Base-by-base conservation (phyloP, 2,797 vertebrate genomes). In the Sarcophilus harrisii region DNA sequence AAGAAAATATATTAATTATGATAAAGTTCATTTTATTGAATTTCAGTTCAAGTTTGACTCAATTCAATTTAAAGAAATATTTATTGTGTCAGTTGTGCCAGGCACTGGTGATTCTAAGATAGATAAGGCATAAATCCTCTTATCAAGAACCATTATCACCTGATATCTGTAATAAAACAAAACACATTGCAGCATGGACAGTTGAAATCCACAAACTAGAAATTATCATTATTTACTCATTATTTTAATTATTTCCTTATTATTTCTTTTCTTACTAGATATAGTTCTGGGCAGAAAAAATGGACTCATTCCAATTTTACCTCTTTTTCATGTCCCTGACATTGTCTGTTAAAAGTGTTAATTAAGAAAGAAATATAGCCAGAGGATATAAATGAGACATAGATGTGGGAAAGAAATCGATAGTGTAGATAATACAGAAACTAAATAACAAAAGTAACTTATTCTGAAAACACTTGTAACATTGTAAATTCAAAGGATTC, bases 161-260 rank as follows among this genome's bases (percentile, higher is more conserved):
- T 73, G 62, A 73, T 94, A 95, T 94, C 92, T 96, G 57, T 96
- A 95, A 87, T 97, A 57, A 90, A 0, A n/a, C 57, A 91, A 93
- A 96, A 95, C 59, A 96, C 93, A 87, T 27, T 49, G 95, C 89
- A 95, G 57, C 45, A 93, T 96, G 57, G 52, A 93, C 81, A 97
- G 95, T 96, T 95, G 94, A 96, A 98, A 96, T 38, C 49, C 55
- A 91, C 1, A 59, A 62, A 62, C 94, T 96, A 95, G 96, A 91
- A 96, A 87, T 90, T 96, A 94, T 58, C 94, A 55, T 91, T 93
- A 95, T 95, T 96, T 96, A 91, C 38, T 59, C 90, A 95, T 92
- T 97, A 95, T 92, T 97, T 95, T 95, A 13, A 95, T 94, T n/a
- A 3, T 93, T 28, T 9, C 4, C 38, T 66, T 93, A 96, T 92